Base-by-base conservation (phyloP, 2,113 vertebrate species). In the Dipodomys merriami region DNA sequence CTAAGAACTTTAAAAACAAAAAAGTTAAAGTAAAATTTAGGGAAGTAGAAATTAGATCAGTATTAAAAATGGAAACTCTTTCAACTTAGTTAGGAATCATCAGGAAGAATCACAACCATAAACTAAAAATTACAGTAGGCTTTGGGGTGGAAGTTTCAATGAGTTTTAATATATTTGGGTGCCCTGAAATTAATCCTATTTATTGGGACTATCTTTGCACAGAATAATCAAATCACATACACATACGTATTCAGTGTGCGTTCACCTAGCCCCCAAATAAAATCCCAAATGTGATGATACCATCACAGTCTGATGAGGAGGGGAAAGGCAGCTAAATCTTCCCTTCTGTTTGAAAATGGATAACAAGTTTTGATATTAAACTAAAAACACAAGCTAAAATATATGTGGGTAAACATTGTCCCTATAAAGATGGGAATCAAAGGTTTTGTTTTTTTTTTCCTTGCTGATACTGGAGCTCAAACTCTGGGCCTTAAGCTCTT, bases 1-100 rank as follows among this genome's bases (percentile, higher is more conserved):
- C 64, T 22, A 12, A 93, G 13, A 76, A 68, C 25, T 73, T 89
- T 86, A 94, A 93, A 57, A 94, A 71, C n/a, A 88, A 20, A 81
- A 90, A 85, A 90, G 7, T 65, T 65, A 72, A 86, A 95, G 86
- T 87, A 77, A 94, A 86, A 57, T 65, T 84, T 87, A 78, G 39
- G 85, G 44, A 83, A 86, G 44, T 53, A 68, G 7, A 73, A 91
- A 81, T 81, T 69, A 69, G 0, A 73, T 10, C 19, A 78, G 6
- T 81, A 22, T 82, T 87, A 22, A 68, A 77, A 93, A 57, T 64
- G 39, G 33, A 57, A 94, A 73, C 65, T 81, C 74, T 85, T 91
- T 93, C 81, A 57, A 74, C 67, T 57, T 30, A n/a, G n/a, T n/a
- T n/a, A 39, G 57, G 19, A 72, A 81, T 85, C 83, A 29, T 76